These are phyloP conservation scores for Hyposoter didymator DNA, from an alignment of 2,888 invertebrate species.

Conservation along the genomic window DNA sequence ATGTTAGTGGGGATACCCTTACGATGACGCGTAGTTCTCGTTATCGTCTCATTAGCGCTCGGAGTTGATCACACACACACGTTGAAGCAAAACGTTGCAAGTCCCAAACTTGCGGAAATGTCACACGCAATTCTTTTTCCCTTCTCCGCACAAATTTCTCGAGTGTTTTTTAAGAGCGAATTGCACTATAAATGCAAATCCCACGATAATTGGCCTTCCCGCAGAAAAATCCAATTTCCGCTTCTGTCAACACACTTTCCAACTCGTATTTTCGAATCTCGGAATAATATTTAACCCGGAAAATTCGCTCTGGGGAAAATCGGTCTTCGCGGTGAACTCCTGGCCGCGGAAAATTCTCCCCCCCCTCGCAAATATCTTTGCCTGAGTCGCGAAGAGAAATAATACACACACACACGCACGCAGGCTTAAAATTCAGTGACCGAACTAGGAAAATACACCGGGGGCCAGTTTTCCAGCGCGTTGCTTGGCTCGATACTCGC, in stretches of 20 bases:
- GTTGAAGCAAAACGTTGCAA: not conserved
- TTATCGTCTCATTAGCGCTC: slow-evolving; percentile 60
- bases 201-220: slow-evolving; percentile 17
- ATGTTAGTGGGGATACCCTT: slow-evolving; percentile 66
- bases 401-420: no score
- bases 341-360: no score
- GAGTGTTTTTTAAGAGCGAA: not conserved
- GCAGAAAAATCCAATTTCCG: slow-evolving; percentile 1
- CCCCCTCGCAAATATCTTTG: no score
- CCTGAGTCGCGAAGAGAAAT: no score
- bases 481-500: no score
- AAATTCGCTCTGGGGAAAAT: no score
- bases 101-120: slow-evolving; percentile 6
- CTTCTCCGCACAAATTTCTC: not conserved
- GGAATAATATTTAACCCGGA: no score
- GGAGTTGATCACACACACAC: slow-evolving; percentile 38
- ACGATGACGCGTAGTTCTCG: slow-evolving; percentile 62
- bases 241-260: not conserved
- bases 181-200: not conserved
- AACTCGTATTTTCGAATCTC: not conserved
- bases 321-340: no score
- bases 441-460: no score
- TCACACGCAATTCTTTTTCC: not conserved
- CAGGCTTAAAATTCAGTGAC: no score
- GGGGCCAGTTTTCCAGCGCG: no score